A percentile compares a stretch with the other conserved stretches of the same genome.
Evolutionary conservation across 2,888 invertebrate species (phyloP).

Genomic region (Campoplex capitator): DNA sequence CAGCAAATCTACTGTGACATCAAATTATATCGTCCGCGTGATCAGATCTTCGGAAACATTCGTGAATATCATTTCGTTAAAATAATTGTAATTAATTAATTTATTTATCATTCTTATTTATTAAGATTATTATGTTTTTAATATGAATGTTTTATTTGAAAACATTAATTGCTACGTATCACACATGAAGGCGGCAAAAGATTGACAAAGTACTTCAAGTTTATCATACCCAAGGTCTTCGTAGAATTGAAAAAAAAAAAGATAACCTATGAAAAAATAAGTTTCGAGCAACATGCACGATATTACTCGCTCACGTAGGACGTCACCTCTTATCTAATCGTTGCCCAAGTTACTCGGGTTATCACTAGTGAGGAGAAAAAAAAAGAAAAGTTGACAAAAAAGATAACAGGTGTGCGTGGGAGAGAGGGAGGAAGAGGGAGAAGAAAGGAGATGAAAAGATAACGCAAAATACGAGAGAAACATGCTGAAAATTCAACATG

Average conservation of each 20-base stretch:
- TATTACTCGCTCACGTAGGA: slow-evolving; percentile 52
- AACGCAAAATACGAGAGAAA: not conserved
- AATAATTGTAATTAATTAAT: not conserved
- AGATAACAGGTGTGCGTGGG: slow-evolving; percentile 39
- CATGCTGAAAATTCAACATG: not conserved
- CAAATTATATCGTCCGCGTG: slow-evolving; percentile 34
- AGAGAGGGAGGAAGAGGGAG: not conserved
- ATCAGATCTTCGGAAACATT: slow-evolving; percentile 12
- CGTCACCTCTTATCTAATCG: slow-evolving; percentile 72
- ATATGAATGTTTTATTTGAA: not conserved
- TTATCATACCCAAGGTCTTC: slow-evolving; percentile 43
- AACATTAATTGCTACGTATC: not conserved
- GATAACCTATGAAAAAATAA: slow-evolving; percentile 22
- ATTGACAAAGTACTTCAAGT: slow-evolving; percentile 17
- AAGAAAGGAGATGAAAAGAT: not conserved
- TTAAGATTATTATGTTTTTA: not conserved
- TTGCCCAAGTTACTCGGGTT: slow-evolving; percentile 67
- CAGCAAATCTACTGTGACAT: slow-evolving; percentile 31
- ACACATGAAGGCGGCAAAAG: not conserved
- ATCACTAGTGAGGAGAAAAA: slow-evolving; percentile 32
- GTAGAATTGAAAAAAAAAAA: slow-evolving; percentile 7
- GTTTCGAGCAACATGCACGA: not conserved
- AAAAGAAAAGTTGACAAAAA: slow-evolving; percentile 6
- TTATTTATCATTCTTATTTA: not conserved
- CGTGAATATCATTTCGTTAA: not conserved